Base-by-base conservation (phyloP, 1,140 invertebrate genomes). In the Eulimnadia texana region DNA sequence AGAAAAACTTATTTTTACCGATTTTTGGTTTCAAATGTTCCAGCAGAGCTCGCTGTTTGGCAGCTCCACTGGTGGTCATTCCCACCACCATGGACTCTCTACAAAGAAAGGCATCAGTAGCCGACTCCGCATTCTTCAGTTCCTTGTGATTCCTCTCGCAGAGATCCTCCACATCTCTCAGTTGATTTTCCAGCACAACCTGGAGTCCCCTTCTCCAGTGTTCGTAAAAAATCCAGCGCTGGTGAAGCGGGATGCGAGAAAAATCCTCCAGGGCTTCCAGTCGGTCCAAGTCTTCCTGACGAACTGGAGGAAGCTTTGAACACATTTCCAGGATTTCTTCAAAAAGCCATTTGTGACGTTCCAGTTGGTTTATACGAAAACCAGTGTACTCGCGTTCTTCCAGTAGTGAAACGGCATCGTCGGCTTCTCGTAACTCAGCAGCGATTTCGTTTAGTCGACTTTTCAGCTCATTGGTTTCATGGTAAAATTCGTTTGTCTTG, bases 21-120 rank as follows among this genome's bases (percentile, higher is more conserved):
- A 89, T 83, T 63, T 79, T 74, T 33, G 83, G 78, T 53, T 77
- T 70, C 20, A 90, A 66, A 16, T 75, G 68, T 57, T 79, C 69
- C 19, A 90, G 68, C 11, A 84, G 63, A n/a, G 77, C 75, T 28
- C 79, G 77, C n/a, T 80, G 69, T 54, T 80, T 78, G 3, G 86
- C 85, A 1, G 86, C 86, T 52, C 80, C 83, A 11, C 83, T 84
- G 2, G 86, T 90, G 0, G 88, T 90, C 77, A 89, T 82, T 10
- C 84, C 87, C 29, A 90, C 69, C 16, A 88, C 73, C 61, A 74
- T 67, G 29, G 66, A 42, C 0, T 50, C 23, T 9, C 42, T 29
- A 10, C 67, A 61, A n/a, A 67, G 47, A 1, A 59, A 50, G 10
- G 69, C 64, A 66, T 77, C 33, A 42, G 6, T 42, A 16, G 16